A percentile compares a stretch with the other conserved stretches of the same genome.
These are phyloP conservation scores for Orthonevra nobilis DNA, from an alignment of 2,888 invertebrate species.

Conservation along the genomic window DNA sequence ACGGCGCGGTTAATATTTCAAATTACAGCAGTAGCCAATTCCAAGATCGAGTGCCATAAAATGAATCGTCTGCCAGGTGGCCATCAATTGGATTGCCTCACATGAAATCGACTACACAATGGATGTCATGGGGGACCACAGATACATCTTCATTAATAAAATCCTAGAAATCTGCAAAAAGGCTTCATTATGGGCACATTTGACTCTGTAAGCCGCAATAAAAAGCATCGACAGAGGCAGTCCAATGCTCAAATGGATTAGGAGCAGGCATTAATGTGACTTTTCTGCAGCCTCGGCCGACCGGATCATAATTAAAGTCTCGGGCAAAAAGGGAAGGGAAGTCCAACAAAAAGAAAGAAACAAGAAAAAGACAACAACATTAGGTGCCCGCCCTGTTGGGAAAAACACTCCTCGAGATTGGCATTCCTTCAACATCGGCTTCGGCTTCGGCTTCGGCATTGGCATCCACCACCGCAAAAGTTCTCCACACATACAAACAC, in stretches of 20 bases:
- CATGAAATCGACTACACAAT: constrained; percentile 46
- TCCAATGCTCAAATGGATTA: constrained; percentile 4
- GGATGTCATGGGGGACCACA: constrained; percentile 21
- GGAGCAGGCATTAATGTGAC: constrained; percentile 37
- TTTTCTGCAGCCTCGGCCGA: constrained; percentile 25
- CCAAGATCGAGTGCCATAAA: constrained; percentile 42
- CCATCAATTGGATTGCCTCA: constrained; percentile 2
- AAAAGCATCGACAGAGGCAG: constrained; percentile 30
- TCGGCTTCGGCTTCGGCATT: too few species aligned
- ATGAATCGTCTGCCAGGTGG: constrained; percentile 13
- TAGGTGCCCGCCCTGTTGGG: constrained; percentile 57
- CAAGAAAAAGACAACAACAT: constrained; percentile 47
- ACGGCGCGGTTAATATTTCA: constrained; percentile 11
- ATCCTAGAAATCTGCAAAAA: constrained; percentile 45
- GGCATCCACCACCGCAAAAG: constrained; percentile 51
- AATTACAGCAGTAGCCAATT: constrained; percentile 36
- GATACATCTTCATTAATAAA: constrained; percentile 57
- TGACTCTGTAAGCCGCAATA: constrained; percentile 44
- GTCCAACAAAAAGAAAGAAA: constrained; percentile 36
- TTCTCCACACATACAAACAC: not conserved
- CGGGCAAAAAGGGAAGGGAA: constrained; percentile 42
- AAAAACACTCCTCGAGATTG: constrained; percentile 33
- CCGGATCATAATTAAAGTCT: constrained; percentile 56
- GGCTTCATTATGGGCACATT: constrained; percentile 52
- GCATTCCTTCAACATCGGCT: constrained; percentile 46